Base-by-base conservation (phyloP, 2,113 vertebrate genomes). In the Pterocles burchelli region DNA sequence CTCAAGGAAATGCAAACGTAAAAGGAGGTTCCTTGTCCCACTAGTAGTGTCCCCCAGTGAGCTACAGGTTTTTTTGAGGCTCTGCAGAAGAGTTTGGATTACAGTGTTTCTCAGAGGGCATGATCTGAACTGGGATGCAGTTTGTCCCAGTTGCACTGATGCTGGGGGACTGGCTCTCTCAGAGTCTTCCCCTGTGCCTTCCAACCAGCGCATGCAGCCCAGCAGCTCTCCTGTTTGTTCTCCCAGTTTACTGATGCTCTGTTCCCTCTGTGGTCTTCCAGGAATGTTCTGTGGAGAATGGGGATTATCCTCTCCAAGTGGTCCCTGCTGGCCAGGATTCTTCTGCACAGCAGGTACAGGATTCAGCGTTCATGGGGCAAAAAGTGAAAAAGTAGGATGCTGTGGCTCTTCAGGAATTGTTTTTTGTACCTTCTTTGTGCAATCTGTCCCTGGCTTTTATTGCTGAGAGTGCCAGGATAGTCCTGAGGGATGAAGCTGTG, bases 231-330 rank as follows among this genome's bases (percentile, higher is more conserved):
- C 51, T 34, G 7, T 0, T 24, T 48, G 51, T 38, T 5, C 54
- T 71, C 11, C 15, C 34, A 15, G 4, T 66, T 80, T 41, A 11
- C 41, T 61, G 22, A 54, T 46, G 8, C 8, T 24, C 14, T 67
- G 72, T 91, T 38, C 7, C 10, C 24, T 84, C 41, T 78, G 11
- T 92, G 58, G 1, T 54, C 36, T 76, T 93, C 26, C 31, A 99
- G 98, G 98, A 28, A 97, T 98, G 96, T 99, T 97, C 94, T 99
- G 98, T 97, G 98, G 98, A 71, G 98, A 98, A 24, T 98, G 98
- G 98, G 98, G 98, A 72, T 95, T 98, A 26, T 97, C 98, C 75
- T 98, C 98, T 94, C 98, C 98, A 29, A 97, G 97, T 73, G 98
- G 98, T n/a, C 97, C 93, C 66, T 99, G 98, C 90, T 97, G 98